Evolutionary conservation across 23 tunicate species (phyloP).

Genomic region (Trididemnum clinides): DNA sequence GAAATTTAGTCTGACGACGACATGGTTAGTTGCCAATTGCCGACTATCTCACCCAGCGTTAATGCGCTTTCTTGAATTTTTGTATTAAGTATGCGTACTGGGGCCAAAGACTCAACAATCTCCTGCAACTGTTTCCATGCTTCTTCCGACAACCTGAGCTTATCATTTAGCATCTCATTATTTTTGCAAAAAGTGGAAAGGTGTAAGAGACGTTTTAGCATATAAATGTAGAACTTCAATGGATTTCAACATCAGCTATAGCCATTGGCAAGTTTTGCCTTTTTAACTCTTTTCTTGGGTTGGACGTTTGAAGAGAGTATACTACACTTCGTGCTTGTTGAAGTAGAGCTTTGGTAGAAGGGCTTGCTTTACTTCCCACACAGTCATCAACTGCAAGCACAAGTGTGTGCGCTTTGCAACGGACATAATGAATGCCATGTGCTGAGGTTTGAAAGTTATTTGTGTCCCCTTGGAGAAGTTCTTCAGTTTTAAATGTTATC

Average conservation of each 20-base stretch:
- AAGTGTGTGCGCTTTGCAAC: neutral
- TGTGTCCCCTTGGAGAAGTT: neutral
- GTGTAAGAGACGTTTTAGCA: neutral
- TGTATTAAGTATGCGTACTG: neutral
- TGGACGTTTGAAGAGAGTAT: no score
- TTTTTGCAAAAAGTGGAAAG: constrained; percentile 1
- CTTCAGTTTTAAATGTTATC: neutral
- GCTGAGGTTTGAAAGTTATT: neutral
- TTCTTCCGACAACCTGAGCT: neutral
- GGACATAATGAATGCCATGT: neutral
- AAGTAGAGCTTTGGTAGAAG: neutral
- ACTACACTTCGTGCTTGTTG: no score
- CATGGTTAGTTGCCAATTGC: neutral
- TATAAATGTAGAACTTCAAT: neutral
- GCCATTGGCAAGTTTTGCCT: constrained; percentile 2
- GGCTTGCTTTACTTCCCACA: neutral
- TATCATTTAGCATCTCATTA: neutral
- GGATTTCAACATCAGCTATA: neutral
- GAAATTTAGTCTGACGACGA: neutral
- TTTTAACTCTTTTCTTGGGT: no score
- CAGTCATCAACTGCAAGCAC: constrained; percentile 1
- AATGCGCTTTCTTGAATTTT: neutral
- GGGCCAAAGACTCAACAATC: neutral
- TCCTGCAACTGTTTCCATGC: no score
- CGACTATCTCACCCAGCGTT: constrained; percentile 1